Evolutionary conservation across 2,797 vertebrate species (phyloP).

Genomic region (Cyclura pinguis): DNA sequence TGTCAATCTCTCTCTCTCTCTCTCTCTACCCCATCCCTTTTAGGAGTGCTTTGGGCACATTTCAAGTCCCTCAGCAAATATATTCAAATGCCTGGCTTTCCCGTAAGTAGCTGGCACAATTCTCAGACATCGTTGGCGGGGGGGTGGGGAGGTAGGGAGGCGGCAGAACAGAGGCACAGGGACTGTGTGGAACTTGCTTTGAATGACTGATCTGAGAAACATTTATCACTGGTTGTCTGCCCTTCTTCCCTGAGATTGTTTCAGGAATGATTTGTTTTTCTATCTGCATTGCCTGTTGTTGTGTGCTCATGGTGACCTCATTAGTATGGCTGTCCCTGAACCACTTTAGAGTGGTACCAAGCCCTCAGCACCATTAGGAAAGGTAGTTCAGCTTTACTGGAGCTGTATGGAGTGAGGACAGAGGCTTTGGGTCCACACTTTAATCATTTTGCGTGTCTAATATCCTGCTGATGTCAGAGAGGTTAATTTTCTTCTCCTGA

Average conservation of each 20-base stretch:
- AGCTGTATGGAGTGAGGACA: neutral
- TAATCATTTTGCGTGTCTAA: neutral
- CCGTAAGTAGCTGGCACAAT: constrained; percentile 24
- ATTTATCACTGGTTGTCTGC: neutral
- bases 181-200: neutral
- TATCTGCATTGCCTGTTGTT: neutral
- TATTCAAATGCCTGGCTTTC: constrained; percentile 37
- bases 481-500: neutral
- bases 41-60: constrained; percentile 27
- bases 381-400: neutral
- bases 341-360: neutral
- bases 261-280: constrained; percentile 9
- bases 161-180: neutral
- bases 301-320: neutral
- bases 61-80: constrained; percentile 42
- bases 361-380: neutral
- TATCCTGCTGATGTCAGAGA: neutral
- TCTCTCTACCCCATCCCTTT: neutral
- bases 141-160: neutral
- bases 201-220: neutral
- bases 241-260: neutral
- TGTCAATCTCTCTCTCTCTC: neutral
- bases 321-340: neutral
- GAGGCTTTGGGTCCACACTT: too few relatives aligned
- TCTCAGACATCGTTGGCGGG: constrained; percentile 5